Conservation (phyloP, 1,140 invertebrate genomes). For the Augochlora pura region DNA sequence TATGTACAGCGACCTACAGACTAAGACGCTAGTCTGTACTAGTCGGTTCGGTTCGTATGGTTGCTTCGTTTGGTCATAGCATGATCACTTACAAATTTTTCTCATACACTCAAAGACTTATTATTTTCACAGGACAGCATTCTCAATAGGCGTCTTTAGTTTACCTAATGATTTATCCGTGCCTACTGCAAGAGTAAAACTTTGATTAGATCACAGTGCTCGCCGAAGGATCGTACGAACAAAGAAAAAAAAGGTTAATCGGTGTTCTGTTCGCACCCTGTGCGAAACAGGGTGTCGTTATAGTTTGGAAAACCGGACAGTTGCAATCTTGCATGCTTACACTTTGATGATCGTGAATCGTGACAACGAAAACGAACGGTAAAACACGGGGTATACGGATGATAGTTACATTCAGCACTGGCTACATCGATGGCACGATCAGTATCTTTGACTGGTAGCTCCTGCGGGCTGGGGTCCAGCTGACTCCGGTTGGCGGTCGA, state of each 20-base stretch:
- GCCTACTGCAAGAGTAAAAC: slow-evolving; percentile 75
- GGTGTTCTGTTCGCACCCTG: neutral
- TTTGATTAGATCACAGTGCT: slow-evolving; percentile 39
- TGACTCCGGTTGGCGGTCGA: slow-evolving; percentile 70
- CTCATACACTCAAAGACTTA: slow-evolving; percentile 65
- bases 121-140: slow-evolving; percentile 74
- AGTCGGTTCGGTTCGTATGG: slow-evolving; percentile 36
- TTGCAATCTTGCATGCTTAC: slow-evolving; percentile 49
- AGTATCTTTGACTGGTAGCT: slow-evolving; percentile 78
- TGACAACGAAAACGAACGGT: neutral
- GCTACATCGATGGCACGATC: slow-evolving; percentile 77
- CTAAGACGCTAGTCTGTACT: slow-evolving; percentile 51
- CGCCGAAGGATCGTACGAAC: neutral
- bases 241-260: neutral
- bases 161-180: slow-evolving; percentile 78
- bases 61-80: slow-evolving; percentile 63
- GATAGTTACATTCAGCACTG: slow-evolving; percentile 78
- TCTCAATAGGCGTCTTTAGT: slow-evolving; percentile 73
- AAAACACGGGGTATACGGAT: neutral
- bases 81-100: slow-evolving; percentile 78
- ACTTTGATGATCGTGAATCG: slow-evolving; percentile 1
- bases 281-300: neutral
- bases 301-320: neutral
- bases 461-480: slow-evolving; percentile 77
- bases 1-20: slow-evolving; percentile 62